Base-by-base conservation (phyloP, 2,888 invertebrate genomes). In the Tetrapedia diversipes region DNA sequence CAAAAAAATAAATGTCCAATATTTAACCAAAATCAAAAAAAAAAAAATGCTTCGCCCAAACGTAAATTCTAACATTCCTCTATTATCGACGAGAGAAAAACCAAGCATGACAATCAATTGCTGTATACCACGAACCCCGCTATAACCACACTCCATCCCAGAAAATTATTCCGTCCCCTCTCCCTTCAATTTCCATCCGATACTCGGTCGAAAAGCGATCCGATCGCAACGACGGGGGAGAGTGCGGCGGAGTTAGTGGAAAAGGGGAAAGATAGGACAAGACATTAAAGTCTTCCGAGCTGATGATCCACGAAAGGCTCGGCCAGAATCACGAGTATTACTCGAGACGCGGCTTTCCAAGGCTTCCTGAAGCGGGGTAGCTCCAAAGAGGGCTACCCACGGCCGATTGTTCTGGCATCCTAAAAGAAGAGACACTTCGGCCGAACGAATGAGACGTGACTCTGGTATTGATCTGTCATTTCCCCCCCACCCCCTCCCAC, bases 381-480 rank as follows among this genome's bases (percentile, higher is more conserved):
- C 29, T 34, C 11, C 11, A n/a, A 34, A 11, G 32, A 56, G 65
- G n/a, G n/a, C n/a, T n/a, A n/a, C n/a, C n/a, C n/a, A 45, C 29
- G 45, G 14, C 34, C n/a, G 34, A 66, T 57, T 45, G 65, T 64
- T 14, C n/a, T 16, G 24, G 27, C 6, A 8, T n/a, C 14, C n/a
- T n/a, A 49, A 16, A 49, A 61, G n/a, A 66, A 45, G 45, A 56
- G 27, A 66, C 22, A 29, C 47, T 61, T 49, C 29, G 41, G 32
- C 32, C 65, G 65, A 70, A 67, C 53, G 69, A 78, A 70, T 56
- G 70, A 78, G 69, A 84, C 65, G 53, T 51, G 64, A 65, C 71
- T 71, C 51, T n/a, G n/a, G 73, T 84, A 83, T 83, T 74, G 83
- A 83, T 83, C 81, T 71, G 47, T 22, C 19, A 34, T 43, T n/a